Conservation (phyloP, 2,113 vertebrate genomes). For the Cercopithecus mona region DNA sequence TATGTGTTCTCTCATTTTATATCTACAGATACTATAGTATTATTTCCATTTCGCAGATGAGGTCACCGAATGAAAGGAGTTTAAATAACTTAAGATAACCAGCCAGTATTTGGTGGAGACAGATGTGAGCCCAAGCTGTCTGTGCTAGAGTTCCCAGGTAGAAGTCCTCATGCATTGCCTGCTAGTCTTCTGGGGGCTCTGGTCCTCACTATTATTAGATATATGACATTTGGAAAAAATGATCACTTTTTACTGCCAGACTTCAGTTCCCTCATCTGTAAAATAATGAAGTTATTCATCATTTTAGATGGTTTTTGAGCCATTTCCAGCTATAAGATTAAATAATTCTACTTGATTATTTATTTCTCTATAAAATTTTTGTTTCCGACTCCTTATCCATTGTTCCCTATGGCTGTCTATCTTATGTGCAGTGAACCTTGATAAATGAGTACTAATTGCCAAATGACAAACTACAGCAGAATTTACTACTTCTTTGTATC, state of each 20-base stretch:
- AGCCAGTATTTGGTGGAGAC: background rate
- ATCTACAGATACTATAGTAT: too few species aligned
- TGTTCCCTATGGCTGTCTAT: background rate
- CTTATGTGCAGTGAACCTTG: background rate
- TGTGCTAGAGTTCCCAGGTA: background rate
- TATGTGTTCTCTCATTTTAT: background rate
- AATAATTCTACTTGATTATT: background rate
- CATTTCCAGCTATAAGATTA: background rate
- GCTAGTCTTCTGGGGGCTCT: background rate
- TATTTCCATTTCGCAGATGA: background rate
- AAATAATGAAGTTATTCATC: background rate
- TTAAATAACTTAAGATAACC: background rate
- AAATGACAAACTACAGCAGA: fast-evolving
- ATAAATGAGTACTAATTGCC: fast-evolving
- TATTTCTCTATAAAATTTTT: background rate
- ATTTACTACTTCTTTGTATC: background rate
- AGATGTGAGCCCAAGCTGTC: background rate
- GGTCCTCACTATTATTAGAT: background rate
- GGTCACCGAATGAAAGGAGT: background rate
- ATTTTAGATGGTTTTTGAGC: background rate
- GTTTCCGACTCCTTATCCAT: background rate
- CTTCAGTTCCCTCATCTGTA: background rate
- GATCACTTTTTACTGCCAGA: background rate
- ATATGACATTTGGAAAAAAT: background rate
- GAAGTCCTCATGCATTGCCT: background rate